These are phyloP conservation scores for Pteria penguin DNA, from an alignment of 2,888 invertebrate species.

Conservation along the genomic window DNA sequence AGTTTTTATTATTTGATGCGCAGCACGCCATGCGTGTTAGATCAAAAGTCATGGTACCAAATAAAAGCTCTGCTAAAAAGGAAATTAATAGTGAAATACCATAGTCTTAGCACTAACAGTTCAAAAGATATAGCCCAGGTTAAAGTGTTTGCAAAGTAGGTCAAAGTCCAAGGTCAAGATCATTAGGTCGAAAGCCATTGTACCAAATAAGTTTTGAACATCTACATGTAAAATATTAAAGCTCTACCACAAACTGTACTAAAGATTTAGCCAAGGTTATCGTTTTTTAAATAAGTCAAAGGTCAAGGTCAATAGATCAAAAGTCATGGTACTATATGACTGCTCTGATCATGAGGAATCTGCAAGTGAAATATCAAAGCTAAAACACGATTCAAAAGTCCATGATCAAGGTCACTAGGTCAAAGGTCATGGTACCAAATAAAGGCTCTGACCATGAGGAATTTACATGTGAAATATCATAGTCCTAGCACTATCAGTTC, in stretches of 20 bases:
- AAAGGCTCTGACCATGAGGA: background rate
- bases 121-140: background rate
- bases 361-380: background rate
- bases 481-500: background rate
- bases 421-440: no score
- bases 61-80: background rate
- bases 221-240: background rate
- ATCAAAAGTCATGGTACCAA: no score
- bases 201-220: background rate
- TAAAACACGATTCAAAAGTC: no score
- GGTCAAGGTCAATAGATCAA: background rate
- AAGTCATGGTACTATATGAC: background rate
- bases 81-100: background rate
- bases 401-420: no score
- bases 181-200: background rate
- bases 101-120: background rate
- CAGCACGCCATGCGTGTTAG: no score
- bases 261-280: background rate
- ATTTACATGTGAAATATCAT: background rate
- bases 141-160: background rate
- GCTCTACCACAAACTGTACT: background rate
- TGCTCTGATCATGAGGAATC: background rate
- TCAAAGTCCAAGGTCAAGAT: background rate
- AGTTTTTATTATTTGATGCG: no score
- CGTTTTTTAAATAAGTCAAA: background rate